Evolutionary conservation across 2,888 invertebrate species (phyloP).

Genomic region (Gari tellinella): DNA sequence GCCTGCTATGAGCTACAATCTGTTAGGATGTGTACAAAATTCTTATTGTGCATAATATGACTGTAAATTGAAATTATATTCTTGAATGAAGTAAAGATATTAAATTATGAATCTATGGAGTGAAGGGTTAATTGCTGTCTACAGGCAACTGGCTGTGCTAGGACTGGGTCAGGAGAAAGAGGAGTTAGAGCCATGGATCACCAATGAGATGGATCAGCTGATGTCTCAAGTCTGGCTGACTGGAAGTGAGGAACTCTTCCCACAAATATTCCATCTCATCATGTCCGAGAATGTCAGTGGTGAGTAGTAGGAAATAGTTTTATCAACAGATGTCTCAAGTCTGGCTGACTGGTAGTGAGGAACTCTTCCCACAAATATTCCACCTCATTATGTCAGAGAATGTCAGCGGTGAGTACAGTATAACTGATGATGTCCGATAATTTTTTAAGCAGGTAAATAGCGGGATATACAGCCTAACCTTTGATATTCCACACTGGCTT

Average conservation of each 20-base stretch:
- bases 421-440: no score
- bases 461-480: no score
- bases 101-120: no score
- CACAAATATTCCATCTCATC: constrained; percentile 91
- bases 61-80: no score
- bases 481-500: no score
- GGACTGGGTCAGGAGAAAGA: constrained; percentile 83
- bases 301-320: constrained; percentile 52
- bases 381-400: constrained; percentile 92
- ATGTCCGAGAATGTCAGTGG: constrained; percentile 91
- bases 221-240: constrained; percentile 88
- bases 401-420: constrained; percentile 87
- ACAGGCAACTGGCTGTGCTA: constrained; percentile 48
- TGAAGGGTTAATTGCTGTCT: background rate
- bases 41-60: no score
- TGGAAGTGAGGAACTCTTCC: constrained; percentile 89
- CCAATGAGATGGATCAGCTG: constrained; percentile 89
- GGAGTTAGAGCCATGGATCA: constrained; percentile 86
- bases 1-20: no score
- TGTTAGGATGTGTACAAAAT: no score
- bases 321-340: constrained; percentile 87
- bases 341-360: constrained; percentile 87
- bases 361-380: constrained; percentile 90
- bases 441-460: no score
- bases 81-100: no score